phyloP scores from a whole-genome alignment of 2,113 vertebrate genomes.

The Theristicus caerulescens region DNA sequence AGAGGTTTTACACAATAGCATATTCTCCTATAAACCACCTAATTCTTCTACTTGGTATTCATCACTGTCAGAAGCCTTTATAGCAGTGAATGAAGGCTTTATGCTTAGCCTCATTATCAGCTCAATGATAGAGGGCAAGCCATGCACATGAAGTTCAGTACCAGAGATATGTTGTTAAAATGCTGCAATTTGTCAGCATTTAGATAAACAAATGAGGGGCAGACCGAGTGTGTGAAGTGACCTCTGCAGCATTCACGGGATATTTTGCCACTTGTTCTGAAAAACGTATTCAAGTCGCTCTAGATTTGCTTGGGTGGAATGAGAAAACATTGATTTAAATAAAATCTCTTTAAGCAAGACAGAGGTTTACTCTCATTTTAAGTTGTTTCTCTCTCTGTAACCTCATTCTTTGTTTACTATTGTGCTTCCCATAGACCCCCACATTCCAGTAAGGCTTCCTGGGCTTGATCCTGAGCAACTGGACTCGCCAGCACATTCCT shows the following conservation, averaged over 20 bases:
- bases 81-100: constrained; percentile 79
- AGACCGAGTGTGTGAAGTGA: constrained; percentile 72
- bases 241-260: constrained; percentile 51
- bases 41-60: constrained; percentile 79
- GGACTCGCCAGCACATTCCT: neutral
- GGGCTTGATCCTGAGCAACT: constrained; percentile 38
- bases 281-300: constrained; percentile 41
- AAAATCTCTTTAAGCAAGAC: neutral
- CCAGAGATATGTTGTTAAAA: constrained; percentile 80
- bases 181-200: constrained; percentile 87
- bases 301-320: neutral
- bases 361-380: neutral
- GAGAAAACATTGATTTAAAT: constrained; percentile 24
- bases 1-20: constrained; percentile 70
- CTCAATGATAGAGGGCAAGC: constrained; percentile 76
- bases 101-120: constrained; percentile 80
- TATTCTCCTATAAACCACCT: constrained; percentile 76
- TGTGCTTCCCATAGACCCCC: constrained; percentile 13
- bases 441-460: constrained; percentile 33
- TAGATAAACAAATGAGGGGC: constrained; percentile 84
- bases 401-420: constrained; percentile 48
- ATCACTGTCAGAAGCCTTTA: constrained; percentile 73
- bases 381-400: constrained; percentile 37
- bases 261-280: constrained; percentile 75
- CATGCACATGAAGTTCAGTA: constrained; percentile 76